Conservation (phyloP, 1,140 invertebrate species). For the Atta colombica region DNA sequence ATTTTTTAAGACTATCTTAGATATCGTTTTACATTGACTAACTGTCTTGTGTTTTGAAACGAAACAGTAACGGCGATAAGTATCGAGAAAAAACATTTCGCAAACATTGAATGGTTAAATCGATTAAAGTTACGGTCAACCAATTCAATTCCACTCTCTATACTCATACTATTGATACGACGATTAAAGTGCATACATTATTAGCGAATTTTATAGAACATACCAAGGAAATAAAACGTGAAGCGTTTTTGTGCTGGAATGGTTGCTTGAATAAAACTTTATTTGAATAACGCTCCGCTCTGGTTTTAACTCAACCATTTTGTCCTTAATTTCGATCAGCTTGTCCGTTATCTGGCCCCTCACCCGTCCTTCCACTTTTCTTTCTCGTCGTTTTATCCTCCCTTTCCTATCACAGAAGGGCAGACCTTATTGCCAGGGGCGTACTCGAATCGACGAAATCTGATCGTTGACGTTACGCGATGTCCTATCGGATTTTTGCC, state of each 20-base stretch:
- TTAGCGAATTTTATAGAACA: slow-evolving; percentile 63
- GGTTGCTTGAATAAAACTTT: slow-evolving; percentile 64
- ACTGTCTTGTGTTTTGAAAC: slow-evolving; percentile 18
- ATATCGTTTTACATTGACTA: slow-evolving; percentile 23
- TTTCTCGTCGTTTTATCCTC: slow-evolving; percentile 59
- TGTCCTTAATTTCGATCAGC: slow-evolving; percentile 64
- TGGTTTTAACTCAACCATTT: slow-evolving; percentile 61
- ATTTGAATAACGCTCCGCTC: slow-evolving; percentile 59
- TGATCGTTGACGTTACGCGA: slow-evolving; percentile 46
- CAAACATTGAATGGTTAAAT: slow-evolving; percentile 59
- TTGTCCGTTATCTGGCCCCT: slow-evolving; percentile 56
- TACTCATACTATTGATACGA: slow-evolving; percentile 59
- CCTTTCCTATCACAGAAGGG: slow-evolving; percentile 34
- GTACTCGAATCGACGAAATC: slow-evolving; percentile 57
- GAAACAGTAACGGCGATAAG: slow-evolving; percentile 17
- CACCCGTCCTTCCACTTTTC: slow-evolving; percentile 48
- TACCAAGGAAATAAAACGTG: slow-evolving; percentile 58
- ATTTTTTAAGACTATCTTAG: slow-evolving; percentile 25
- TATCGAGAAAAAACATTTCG: slow-evolving; percentile 57
- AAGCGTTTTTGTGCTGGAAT: slow-evolving; percentile 53
- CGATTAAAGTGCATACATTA: slow-evolving; percentile 64
- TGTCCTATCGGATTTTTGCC: slow-evolving; percentile 36
- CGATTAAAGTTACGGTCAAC: slow-evolving; percentile 60
- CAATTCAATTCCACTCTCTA: slow-evolving; percentile 54
- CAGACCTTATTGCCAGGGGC: slow-evolving; percentile 52